Percentiles rank a stretch among this genome's conserved stretches.
Evolutionary conservation across 2,888 invertebrate species (phyloP).

Genomic region (Gortyna flavago): DNA sequence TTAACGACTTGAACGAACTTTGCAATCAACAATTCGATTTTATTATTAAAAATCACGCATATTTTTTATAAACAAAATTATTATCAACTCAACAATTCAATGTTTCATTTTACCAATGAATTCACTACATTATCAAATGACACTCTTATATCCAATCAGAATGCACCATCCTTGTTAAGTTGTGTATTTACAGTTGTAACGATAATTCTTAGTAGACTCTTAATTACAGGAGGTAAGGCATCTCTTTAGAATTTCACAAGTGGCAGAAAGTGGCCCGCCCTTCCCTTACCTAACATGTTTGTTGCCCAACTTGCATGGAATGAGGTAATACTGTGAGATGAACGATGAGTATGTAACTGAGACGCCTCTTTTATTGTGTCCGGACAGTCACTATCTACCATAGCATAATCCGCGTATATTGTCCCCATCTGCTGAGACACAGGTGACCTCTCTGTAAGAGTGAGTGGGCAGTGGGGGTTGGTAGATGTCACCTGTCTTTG

Average conservation of each 20-base stretch:
- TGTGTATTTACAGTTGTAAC: background rate
- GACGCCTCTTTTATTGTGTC: background rate
- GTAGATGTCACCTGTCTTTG: background rate
- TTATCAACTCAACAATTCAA: background rate
- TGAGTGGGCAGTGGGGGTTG: background rate
- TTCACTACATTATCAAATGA: background rate
- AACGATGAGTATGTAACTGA: background rate
- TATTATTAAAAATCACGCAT: too few species aligned
- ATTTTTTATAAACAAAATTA: background rate
- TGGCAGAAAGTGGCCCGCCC: conserved; percentile 39
- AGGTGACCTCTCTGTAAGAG: background rate
- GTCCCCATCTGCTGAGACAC: background rate
- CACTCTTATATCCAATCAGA: background rate
- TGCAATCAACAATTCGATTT: too few species aligned
- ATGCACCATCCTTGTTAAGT: conserved; percentile 13
- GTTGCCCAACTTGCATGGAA: conserved; percentile 33
- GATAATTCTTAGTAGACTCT: background rate
- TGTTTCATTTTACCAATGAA: background rate
- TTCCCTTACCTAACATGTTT: conserved; percentile 40
- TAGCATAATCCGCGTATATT: background rate
- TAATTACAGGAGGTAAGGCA: conserved; percentile 9
- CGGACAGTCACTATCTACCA: background rate
- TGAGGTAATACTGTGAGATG: conserved; percentile 7
- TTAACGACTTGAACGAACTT: background rate
- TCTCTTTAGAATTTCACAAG: conserved; percentile 49